Percentiles rank a stretch among this genome's conserved stretches.
phyloP scores from a whole-genome alignment of 2,888 invertebrate species.

The Papilio protenor region DNA sequence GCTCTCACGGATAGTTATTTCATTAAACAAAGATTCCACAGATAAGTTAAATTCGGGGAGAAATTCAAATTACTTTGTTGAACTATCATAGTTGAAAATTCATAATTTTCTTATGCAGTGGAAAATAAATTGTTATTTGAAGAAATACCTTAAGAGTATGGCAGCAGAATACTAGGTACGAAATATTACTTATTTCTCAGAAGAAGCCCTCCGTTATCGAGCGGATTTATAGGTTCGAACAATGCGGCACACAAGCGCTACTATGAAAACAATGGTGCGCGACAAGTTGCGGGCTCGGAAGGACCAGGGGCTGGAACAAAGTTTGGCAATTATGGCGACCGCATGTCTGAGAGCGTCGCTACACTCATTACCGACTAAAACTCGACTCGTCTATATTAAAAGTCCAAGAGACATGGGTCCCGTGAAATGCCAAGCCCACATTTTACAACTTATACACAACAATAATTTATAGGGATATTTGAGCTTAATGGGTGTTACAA shows the following conservation, averaged over 20 bases:
- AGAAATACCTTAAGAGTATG: background rate
- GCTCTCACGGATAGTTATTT: constrained; percentile 78
- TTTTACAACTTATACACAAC: constrained; percentile 38
- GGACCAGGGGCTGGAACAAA: constrained; percentile 71
- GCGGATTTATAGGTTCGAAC: constrained; percentile 40
- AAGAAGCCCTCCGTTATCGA: constrained; percentile 47
- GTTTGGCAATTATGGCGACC: constrained; percentile 84
- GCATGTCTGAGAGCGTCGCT: constrained; percentile 82
- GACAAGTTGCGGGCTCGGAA: constrained; percentile 70
- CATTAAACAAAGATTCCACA: constrained; percentile 76
- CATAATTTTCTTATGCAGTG: background rate
- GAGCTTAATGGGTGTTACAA: constrained; percentile 11
- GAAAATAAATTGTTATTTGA: background rate
- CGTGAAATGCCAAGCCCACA: constrained; percentile 55
- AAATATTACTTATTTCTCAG: constrained; percentile 13
- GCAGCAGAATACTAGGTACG: background rate
- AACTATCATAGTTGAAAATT: constrained; percentile 8
- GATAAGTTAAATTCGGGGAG: constrained; percentile 58
- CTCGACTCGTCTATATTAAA: constrained; percentile 80
- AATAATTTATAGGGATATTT: constrained; percentile 24
- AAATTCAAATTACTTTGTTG: constrained; percentile 41
- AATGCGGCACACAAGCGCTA: constrained; percentile 67
- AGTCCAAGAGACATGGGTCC: constrained; percentile 70
- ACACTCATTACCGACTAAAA: constrained; percentile 81
- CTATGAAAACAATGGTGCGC: constrained; percentile 78